Percentiles rank a stretch among this genome's conserved stretches.
These are phyloP conservation scores for Acanthosepion lycidas DNA, from an alignment of 2,888 invertebrate genomes.

Conservation along the genomic window DNA sequence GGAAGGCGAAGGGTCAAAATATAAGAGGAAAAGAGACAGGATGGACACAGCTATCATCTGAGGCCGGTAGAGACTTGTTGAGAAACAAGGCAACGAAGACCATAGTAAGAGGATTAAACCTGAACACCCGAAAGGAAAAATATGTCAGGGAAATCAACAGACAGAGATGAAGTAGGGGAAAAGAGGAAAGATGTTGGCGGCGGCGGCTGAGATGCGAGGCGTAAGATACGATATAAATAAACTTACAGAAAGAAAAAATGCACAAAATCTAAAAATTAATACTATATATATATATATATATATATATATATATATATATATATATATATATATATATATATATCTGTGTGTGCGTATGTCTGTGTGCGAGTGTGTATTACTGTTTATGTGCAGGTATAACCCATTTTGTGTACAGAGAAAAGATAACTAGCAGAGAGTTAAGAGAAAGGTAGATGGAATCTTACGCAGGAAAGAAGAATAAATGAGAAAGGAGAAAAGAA, in stretches of 20 bases:
- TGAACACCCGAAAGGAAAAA: slow-evolving; percentile 2
- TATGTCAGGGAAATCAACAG: neutral
- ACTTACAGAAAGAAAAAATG: neutral
- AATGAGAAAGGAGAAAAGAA: no score
- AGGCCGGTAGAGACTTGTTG: neutral
- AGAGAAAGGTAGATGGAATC: neutral
- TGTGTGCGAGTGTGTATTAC: no score
- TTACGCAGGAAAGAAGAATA: no score
- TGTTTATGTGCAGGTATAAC: no score
- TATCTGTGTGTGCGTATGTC: no score
- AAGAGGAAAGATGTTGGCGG: neutral
- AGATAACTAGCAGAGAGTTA: neutral
- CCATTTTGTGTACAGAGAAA: neutral
- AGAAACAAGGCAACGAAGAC: neutral
- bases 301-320: neutral
- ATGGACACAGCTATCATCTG: neutral
- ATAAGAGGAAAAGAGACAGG: neutral
- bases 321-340: no score
- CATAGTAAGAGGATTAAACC: neutral
- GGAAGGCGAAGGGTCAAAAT: neutral
- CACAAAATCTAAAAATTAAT: neutral
- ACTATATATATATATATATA: neutral
- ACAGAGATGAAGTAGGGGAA: neutral
- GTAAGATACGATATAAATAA: neutral
- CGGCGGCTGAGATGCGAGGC: neutral